Evolutionary conservation across 2,113 vertebrate species (phyloP), one percentile per base, ranked within the genome.

Genomic region (Orientallactaga bullata): DNA sequence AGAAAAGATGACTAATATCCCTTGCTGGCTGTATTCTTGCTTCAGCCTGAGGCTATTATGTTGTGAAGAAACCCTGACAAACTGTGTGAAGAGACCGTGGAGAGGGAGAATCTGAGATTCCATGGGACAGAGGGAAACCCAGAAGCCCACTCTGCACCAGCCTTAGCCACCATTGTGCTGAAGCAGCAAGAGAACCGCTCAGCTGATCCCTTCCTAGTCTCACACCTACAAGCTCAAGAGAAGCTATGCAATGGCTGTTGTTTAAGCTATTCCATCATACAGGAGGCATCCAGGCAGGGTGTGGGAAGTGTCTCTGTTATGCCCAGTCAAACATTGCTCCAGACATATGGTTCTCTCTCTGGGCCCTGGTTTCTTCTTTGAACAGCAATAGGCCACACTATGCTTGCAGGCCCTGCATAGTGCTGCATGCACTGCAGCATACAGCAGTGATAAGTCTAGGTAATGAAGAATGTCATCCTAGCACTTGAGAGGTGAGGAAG

Each of bases 31-130:
- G 39, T 1, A 26, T 7, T 28, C 28, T 26, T 37, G 8, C 47
- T 37, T 20, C 35, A 77, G 17, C 35, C 73, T 4, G 63, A 47
- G 68, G 51, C 87, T 24, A 28, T 72, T 37, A 4, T 65, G 35
- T 37, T 63, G 74, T 76, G 89, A 81, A 30, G 71, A 84, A 94
- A 28, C 73, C 68, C 39, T 65, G 12, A 7, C 3, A 11, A 7
- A 3, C 0, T 0, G 0, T 3, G 30, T 24, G 2, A 16, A 18
- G 23, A 28, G 30, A 86, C 21, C 51, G 10, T 37, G 6, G 4
- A 37, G 2, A 37, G 68, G 68, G 68, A 69, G 15, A 69, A 3
- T 18, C 47, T 9, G 58, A 24, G 42, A 5, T 32, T 21, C 3
- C 4, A 17, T 4, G 55, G 30, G 3, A n/a, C 32, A 66, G 4